Conservation (phyloP, 2,797 vertebrate species). For the Spheniscus humboldti region DNA sequence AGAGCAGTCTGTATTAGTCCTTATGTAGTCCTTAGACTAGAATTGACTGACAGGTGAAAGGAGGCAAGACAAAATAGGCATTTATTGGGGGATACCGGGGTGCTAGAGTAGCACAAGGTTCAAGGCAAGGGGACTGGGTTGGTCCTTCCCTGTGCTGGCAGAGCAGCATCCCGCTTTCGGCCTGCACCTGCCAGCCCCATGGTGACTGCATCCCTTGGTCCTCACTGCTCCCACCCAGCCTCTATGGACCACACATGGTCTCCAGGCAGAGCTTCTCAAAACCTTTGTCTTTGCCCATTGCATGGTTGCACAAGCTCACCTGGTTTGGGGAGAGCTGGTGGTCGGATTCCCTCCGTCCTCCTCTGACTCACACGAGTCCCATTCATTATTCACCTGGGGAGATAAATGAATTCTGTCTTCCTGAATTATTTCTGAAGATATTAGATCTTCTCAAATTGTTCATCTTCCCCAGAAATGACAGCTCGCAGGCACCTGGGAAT, state of each 20-base stretch:
- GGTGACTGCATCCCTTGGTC: not conserved
- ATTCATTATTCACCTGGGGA: constrained; percentile 31
- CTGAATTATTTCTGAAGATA: constrained; percentile 68
- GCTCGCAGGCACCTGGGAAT: constrained; percentile 62
- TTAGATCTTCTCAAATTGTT: constrained; percentile 64
- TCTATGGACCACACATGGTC: not conserved
- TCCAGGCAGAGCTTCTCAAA: not conserved
- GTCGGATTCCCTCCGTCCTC: not conserved
- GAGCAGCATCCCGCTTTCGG: not conserved
- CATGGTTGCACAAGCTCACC: not conserved
- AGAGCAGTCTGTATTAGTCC: not conserved
- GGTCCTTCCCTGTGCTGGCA: not conserved
- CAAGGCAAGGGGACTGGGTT: not conserved
- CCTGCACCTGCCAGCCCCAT: not conserved
- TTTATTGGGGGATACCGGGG: not conserved
- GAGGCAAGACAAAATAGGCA: not conserved
- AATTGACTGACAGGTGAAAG: not conserved
- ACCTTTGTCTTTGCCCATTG: not conserved
- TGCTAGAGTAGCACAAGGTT: not conserved
- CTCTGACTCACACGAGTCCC: not conserved
- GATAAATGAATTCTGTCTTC: constrained; percentile 56
- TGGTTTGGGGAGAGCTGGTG: not conserved
- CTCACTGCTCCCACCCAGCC: not conserved
- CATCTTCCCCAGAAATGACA: constrained; percentile 60
- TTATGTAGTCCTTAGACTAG: not conserved